Evolutionary conservation across 2,888 invertebrate species (phyloP).

Genomic region (Palloptera scutellata): DNA sequence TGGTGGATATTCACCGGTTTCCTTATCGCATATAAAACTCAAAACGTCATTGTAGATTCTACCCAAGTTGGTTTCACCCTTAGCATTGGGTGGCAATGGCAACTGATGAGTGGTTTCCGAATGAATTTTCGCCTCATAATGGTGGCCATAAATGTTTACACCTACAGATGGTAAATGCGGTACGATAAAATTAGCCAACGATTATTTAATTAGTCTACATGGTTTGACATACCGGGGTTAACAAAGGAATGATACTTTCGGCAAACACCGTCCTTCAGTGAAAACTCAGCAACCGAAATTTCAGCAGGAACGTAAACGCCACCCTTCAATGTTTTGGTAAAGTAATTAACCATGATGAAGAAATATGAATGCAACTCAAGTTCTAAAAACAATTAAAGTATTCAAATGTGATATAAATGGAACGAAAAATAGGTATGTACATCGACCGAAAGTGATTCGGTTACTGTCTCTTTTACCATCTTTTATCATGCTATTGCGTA

Average conservation of each 20-base stretch:
- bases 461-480: no score
- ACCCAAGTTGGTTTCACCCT: conserved; percentile 52
- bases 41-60: conserved; percentile 62
- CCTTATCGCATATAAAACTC: conserved; percentile 56
- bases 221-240: conserved; percentile 56
- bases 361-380: conserved; percentile 50
- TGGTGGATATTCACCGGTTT: conserved; percentile 55
- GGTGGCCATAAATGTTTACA: conserved; percentile 63
- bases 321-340: conserved; percentile 47
- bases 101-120: conserved; percentile 65
- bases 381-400: conserved; percentile 46
- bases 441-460: no score
- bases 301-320: conserved; percentile 66
- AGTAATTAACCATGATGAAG: conserved; percentile 59
- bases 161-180: conserved; percentile 35
- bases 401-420: neutral
- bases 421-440: no score
- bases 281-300: conserved; percentile 65
- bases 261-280: conserved; percentile 63
- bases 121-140: conserved; percentile 62
- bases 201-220: no score
- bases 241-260: conserved; percentile 62
- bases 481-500: conserved; percentile 43
- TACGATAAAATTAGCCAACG: no score
- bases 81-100: conserved; percentile 61